Evolutionary conservation across 2,888 invertebrate species (phyloP).

Genomic region (Priocnemis perturbator): DNA sequence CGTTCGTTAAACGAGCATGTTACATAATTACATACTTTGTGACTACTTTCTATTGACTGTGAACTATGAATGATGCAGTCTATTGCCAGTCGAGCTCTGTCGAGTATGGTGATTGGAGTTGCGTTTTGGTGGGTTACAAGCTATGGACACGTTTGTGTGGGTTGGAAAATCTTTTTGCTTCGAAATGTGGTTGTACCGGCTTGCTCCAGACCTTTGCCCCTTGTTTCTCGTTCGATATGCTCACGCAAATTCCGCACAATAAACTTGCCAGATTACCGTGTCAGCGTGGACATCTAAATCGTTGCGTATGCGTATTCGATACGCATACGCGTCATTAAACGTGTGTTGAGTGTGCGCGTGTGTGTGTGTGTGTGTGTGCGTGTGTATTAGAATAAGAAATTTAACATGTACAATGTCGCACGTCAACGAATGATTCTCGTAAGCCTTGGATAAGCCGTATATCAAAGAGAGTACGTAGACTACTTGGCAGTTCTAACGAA

Average conservation of each 20-base stretch:
- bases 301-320: slow-evolving; percentile 11
- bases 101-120: slow-evolving; percentile 73
- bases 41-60: neutral
- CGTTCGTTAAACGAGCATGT: slow-evolving; percentile 9
- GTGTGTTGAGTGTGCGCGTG: too few species aligned
- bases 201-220: slow-evolving; percentile 71
- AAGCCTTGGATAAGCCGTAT: slow-evolving; percentile 57
- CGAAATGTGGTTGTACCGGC: slow-evolving; percentile 73
- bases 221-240: slow-evolving; percentile 30
- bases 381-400: slow-evolving; percentile 6
- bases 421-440: slow-evolving; percentile 14
- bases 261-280: neutral
- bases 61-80: slow-evolving; percentile 11
- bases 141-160: slow-evolving; percentile 14
- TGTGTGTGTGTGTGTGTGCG: too few species aligned
- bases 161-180: slow-evolving; percentile 37
- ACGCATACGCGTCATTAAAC: slow-evolving; percentile 8
- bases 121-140: slow-evolving; percentile 64
- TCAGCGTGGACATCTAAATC: slow-evolving; percentile 8
- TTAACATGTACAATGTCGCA: neutral
- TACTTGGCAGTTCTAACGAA: slow-evolving; percentile 47
- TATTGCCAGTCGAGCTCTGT: slow-evolving; percentile 69
- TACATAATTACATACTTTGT: slow-evolving; percentile 4
- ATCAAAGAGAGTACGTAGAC: slow-evolving; percentile 20
- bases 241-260: slow-evolving; percentile 5